Evolutionary conservation across 1,140 invertebrate genomes (phyloP), one percentile per base, ranked within the genome.

Genomic region (Bombus terrestris): DNA sequence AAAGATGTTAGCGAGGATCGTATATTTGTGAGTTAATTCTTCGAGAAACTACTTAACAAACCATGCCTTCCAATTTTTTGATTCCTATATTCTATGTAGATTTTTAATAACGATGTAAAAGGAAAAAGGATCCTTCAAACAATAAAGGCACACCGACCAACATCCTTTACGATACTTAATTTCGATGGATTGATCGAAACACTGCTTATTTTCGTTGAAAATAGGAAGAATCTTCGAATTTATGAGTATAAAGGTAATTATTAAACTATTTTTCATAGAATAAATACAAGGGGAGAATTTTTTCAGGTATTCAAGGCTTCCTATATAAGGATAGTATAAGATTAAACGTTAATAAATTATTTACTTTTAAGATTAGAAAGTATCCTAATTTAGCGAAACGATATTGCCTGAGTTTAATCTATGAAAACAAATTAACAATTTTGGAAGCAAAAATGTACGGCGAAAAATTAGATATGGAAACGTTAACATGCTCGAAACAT

Each of bases 381-480:
- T 75, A 90, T 75, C n/a, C 76, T 13, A 83, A 90, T 28, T n/a
- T 92, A 1, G 80, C 86, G 10, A 90, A 90, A 35, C 87, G 72
- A 77, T 81, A 92, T 64, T 93, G 83, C 4, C 41, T 94, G 8
- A 89, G 87, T 22, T 71, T 81, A 8, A 39, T 93, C 28, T 12
- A 88, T 10, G 86, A 78, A 12, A 94, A 94, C 80, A 90, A 82
- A 86, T 75, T 96, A 39, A 92, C 81, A 43, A 90, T 96, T 47
- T 75, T 96, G 12, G 89, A 95, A 86, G 94, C 95, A n/a, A 82
- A 94, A 81, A 95, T 95, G 95, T 85, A 93, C 69, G 95, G 95
- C 18, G 93, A 94, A 47, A 93, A 89, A 91, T 81, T 93, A 10
- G 91, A 94, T 47, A 85, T 92, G 39, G 89, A 83, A 43, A 32